A percentile compares a stretch with the other conserved stretches of the same genome.
phyloP scores from a whole-genome alignment of 2,888 invertebrate species.

The Argyresthia albistria region DNA sequence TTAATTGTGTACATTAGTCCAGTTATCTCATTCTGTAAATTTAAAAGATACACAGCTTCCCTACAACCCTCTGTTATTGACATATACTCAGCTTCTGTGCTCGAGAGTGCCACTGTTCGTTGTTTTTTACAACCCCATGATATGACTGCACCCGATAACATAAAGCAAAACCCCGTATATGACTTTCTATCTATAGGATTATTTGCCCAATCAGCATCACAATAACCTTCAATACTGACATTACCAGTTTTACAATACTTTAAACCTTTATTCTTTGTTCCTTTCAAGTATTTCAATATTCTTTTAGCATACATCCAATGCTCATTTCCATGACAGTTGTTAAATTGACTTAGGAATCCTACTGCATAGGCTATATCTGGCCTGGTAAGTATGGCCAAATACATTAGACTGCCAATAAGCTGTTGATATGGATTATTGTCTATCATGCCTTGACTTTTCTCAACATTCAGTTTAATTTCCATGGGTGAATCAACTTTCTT shows the following conservation, averaged over 20 bases:
- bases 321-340: slow-evolving; percentile 11
- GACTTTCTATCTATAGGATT: slow-evolving; percentile 2
- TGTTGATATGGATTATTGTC: neutral
- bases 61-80: too few species aligned
- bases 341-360: slow-evolving; percentile 15
- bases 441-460: neutral
- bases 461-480: neutral
- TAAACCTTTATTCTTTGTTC: slow-evolving; percentile 12
- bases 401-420: slow-evolving; percentile 12
- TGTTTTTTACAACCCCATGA: too few species aligned
- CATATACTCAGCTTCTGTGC: too few species aligned
- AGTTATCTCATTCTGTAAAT: too few species aligned
- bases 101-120: too few species aligned
- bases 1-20: too few species aligned
- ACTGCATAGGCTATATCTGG: slow-evolving; percentile 15
- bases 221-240: slow-evolving; percentile 4
- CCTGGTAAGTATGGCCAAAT: slow-evolving; percentile 12
- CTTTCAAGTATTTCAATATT: slow-evolving; percentile 11
- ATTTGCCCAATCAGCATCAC: slow-evolving; percentile 7
- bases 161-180: slow-evolving; percentile 6
- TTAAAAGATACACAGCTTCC: too few species aligned
- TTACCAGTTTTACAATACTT: slow-evolving; percentile 9
- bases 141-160: too few species aligned
- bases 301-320: slow-evolving; percentile 14
- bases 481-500: neutral